Evolutionary conservation across 2,797 vertebrate genomes (phyloP).

Genomic region (Petrocephalus schoutedeni): DNA sequence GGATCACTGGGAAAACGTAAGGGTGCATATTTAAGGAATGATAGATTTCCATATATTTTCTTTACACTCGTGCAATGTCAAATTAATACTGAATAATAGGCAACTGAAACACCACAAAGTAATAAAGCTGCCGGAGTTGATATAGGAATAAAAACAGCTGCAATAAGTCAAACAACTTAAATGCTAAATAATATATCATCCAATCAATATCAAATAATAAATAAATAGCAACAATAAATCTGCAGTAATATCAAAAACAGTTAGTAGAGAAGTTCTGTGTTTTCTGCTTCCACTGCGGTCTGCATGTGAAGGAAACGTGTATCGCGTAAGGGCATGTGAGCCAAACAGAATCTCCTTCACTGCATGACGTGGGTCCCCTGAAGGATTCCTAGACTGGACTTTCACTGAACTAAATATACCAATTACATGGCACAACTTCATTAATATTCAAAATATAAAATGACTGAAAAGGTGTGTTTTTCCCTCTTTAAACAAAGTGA

Average conservation of each 20-base stretch:
- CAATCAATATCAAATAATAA: constrained; percentile 12
- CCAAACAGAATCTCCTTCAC: not conserved
- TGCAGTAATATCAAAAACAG: constrained; percentile 4
- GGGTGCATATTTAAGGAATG: not conserved
- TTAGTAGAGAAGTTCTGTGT: not conserved
- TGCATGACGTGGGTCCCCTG: not conserved
- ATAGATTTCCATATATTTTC: constrained; percentile 7
- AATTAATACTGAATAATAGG: not conserved
- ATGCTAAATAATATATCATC: constrained; percentile 1
- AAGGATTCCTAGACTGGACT: not conserved
- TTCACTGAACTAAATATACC: not conserved
- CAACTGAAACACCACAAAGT: not conserved
- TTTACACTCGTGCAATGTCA: not conserved
- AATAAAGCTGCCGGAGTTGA: not conserved
- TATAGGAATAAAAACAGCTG: constrained; percentile 6
- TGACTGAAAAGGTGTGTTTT: not conserved
- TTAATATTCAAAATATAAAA: not conserved
- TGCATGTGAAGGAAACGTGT: not conserved
- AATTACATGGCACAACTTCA: not conserved
- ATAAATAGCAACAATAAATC: constrained; percentile 9
- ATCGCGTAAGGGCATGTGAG: not conserved
- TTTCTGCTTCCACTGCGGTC: not conserved
- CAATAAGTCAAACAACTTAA: constrained; percentile 7
- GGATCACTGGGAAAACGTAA: not conserved
- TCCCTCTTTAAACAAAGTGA: not conserved